Evolutionary conservation across 2,797 vertebrate genomes (phyloP).

Genomic region (Tangara arthus): DNA sequence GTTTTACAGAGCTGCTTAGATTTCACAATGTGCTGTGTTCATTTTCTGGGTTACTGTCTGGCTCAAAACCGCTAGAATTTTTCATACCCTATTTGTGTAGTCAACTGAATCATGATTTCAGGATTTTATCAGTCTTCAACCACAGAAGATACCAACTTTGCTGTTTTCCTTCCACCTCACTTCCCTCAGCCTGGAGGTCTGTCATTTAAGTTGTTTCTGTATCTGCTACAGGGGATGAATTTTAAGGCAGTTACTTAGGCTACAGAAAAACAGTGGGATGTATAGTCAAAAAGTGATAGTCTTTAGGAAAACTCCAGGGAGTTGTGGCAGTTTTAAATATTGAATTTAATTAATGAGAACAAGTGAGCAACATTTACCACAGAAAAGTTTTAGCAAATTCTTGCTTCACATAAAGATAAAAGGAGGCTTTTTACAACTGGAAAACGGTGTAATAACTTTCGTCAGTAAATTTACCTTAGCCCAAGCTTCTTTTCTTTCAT

Average conservation of each 20-base stretch:
- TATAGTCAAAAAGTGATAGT: background rate
- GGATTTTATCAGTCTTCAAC: background rate
- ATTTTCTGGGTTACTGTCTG: conserved; percentile 3
- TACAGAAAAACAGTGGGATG: background rate
- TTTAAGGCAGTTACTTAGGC: conserved; percentile 32
- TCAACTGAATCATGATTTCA: background rate
- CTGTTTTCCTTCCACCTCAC: background rate
- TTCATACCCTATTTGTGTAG: background rate
- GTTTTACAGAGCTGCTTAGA: background rate
- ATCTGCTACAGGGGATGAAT: background rate
- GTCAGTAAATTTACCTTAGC: background rate
- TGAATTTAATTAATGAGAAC: conserved; percentile 38
- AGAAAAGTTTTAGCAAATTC: background rate
- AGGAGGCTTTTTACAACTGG: background rate
- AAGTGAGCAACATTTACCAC: background rate
- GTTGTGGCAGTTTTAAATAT: conserved; percentile 7
- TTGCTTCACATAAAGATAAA: background rate
- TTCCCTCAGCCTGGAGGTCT: conserved; percentile 10
- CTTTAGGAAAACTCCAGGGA: conserved; percentile 6
- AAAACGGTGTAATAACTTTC: background rate
- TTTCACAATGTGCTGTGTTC: background rate
- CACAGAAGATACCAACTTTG: background rate
- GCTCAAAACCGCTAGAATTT: conserved; percentile 9
- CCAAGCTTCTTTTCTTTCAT: background rate
- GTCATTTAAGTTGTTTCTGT: background rate